These are phyloP conservation scores for Caracal caracal DNA, from an alignment of 2,113 vertebrate genomes.

Conservation along the genomic window DNA sequence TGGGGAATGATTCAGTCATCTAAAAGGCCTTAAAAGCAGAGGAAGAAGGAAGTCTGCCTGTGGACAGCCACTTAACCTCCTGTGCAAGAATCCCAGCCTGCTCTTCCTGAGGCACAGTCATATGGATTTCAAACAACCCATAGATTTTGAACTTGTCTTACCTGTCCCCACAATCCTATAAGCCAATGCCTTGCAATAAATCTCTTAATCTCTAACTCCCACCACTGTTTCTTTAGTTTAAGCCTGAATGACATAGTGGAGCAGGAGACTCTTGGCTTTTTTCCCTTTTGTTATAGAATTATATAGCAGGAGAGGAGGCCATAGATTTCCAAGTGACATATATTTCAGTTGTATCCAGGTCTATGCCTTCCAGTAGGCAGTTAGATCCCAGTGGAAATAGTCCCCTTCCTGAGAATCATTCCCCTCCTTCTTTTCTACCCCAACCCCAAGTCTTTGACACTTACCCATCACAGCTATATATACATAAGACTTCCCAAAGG, in stretches of 20 bases:
- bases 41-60: neutral
- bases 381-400: neutral
- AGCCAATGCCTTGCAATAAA: neutral
- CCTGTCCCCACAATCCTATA: neutral
- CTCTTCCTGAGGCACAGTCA: neutral
- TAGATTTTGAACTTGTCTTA: neutral
- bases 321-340: neutral
- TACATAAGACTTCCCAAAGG: neutral
- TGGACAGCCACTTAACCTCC: neutral
- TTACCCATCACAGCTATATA: neutral
- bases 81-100: no score
- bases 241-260: neutral
- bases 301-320: neutral
- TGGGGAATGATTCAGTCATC: neutral
- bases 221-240: neutral
- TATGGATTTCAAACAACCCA: neutral
- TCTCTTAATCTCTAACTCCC: neutral
- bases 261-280: neutral
- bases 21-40: neutral
- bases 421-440: neutral
- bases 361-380: neutral
- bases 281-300: neutral
- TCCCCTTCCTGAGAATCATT: neutral
- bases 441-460: neutral
- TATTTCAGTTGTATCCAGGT: neutral